phyloP scores from a whole-genome alignment of 1,140 invertebrate genomes.

The Penaeus chinensis region DNA sequence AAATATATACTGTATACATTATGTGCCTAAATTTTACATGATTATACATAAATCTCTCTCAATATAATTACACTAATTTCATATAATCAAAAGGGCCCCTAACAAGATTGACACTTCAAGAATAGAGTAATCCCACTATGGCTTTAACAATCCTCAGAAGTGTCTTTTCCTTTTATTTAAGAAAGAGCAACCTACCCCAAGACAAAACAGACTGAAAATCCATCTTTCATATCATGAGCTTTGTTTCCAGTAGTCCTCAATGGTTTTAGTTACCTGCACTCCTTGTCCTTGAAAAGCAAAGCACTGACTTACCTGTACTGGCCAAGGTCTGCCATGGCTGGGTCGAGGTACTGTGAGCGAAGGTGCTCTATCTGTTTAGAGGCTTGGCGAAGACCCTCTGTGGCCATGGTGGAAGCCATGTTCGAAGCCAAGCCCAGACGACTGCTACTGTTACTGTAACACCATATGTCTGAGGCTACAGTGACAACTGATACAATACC shows the following conservation, averaged over 20 bases:
- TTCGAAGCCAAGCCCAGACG: slow-evolving; percentile 20
- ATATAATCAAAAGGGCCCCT: not conserved
- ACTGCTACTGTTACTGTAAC: slow-evolving; percentile 47
- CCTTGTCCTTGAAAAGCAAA: not conserved
- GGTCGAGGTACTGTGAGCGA: slow-evolving; percentile 48
- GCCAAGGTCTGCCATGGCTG: slow-evolving; percentile 41
- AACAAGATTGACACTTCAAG: not conserved
- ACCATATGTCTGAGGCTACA: slow-evolving; percentile 19
- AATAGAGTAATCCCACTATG: too few relatives aligned
- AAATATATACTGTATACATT: not conserved
- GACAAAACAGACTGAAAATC: too few relatives aligned
- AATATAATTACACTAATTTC: not conserved
- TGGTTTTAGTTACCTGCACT: not conserved
- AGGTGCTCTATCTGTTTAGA: slow-evolving; percentile 49
- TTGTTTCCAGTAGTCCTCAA: not conserved
- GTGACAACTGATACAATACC: slow-evolving; percentile 22
- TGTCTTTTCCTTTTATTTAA: too few relatives aligned
- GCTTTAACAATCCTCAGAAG: too few relatives aligned
- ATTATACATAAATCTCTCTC: not conserved
- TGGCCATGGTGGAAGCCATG: slow-evolving; percentile 53
- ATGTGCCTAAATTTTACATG: not conserved
- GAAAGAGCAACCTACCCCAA: too few relatives aligned
- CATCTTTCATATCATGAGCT: too few relatives aligned
- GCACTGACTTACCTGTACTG: slow-evolving; percentile 40
- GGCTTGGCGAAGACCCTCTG: slow-evolving; percentile 50